A percentile compares a stretch with the other conserved stretches of the same genome.
Conservation (phyloP, 2,113 vertebrate genomes). For the Uropsilus gracilis region DNA sequence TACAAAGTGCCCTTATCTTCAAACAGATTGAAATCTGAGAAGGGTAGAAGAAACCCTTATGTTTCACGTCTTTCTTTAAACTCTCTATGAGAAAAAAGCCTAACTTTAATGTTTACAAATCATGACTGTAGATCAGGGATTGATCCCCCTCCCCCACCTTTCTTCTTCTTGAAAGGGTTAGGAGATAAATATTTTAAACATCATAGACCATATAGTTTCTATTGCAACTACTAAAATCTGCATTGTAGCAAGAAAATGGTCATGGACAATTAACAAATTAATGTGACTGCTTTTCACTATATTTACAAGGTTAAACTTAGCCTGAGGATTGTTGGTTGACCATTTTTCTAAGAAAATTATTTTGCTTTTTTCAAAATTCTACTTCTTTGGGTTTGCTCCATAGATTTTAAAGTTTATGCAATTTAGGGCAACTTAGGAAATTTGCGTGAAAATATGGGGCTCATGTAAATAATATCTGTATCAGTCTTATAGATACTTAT, state of each 20-base stretch:
- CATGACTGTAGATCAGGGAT: not conserved
- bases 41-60: not conserved
- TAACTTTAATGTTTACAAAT: not conserved
- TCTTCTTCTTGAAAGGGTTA: not conserved
- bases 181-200: not conserved
- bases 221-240: not conserved
- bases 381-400: not conserved
- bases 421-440: not conserved
- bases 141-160: not conserved
- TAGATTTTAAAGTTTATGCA: not conserved
- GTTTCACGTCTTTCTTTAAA: not conserved
- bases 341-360: not conserved
- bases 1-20: not conserved
- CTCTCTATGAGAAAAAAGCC: not conserved
- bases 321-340: not conserved
- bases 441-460: conserved; percentile 27
- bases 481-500: no score
- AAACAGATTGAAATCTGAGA: not conserved
- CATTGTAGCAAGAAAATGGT: not conserved
- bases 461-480: no score
- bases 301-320: not conserved
- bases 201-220: not conserved
- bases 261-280: not conserved
- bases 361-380: not conserved
- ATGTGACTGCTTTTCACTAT: not conserved